Base-by-base conservation (phyloP, 2,113 vertebrate genomes). In the Lophotis ruficrista region DNA sequence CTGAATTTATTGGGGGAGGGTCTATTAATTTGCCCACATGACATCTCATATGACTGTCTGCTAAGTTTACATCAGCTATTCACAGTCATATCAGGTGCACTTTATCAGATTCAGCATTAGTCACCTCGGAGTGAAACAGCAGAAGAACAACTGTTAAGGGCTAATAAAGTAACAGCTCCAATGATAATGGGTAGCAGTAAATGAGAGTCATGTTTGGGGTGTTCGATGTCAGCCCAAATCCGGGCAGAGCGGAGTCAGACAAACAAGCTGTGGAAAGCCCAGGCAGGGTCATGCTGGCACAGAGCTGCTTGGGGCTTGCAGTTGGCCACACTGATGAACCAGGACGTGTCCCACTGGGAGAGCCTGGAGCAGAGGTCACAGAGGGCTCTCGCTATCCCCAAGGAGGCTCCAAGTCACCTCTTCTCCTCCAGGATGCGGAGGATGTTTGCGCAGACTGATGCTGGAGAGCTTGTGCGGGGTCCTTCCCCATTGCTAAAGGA, bases 41-140 rank as follows among this genome's bases (percentile, higher is more conserved):
- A 90, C 15, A 8, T 21, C 68, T 96, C 97, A 95, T 83, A 93
- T 75, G 93, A 96, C 94, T 58, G 89, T 19, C 91, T 76, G 58
- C 94, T 95, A 84, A 84, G 97, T 95, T 96, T 93, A 94, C 96
- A 53, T 35, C 61, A 79, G 86, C 86, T 83, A 87, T 38, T 97
- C 91, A 71, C 94, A 77, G 85, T n/a, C 65, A 87, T n/a, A 78
- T 93, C 73, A 93, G 53, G 76, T 84, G 93, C 92, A 66, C 47
- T 94, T 87, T 48, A 91, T 93, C 93, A 45, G 65, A 93, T 69
- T 62, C 57, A 47, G 60, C 79, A 24, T 91, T 95, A 90, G 96
- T 80, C 93, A 87, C 65, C 81, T 84, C 41, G 0, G 23, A 83
- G 57, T 38, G 92, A 96, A 90, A 96, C 90, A 41, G 33, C 87